Evolutionary conservation across 2,888 invertebrate genomes (phyloP), one percentile per base, ranked within the genome.

Genomic region (Muschampia plurimacula): DNA sequence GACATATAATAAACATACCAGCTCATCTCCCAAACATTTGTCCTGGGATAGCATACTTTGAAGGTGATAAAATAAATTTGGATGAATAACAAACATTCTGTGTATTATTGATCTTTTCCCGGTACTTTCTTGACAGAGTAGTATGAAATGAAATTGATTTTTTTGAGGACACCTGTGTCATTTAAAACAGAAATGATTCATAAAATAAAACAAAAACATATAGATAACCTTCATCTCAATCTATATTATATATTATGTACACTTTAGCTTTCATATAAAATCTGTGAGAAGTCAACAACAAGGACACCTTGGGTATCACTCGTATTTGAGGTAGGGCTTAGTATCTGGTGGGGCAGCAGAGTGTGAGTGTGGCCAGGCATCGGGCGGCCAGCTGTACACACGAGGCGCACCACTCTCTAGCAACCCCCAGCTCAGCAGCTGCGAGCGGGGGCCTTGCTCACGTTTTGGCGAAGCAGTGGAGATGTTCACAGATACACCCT

Each of bases 381-480:
- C 85, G 6, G 83, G 82, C 57, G 86, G 84, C 87, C 86, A 86
- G 78, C 84, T 86, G 79, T 83, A 85, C 62, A 86, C 81, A 10
- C 82, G 78, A n/a, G 81, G 80, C 36, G 85, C 83, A 7, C 81
- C 83, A 64, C 83, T 86, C 46, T 89, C 89, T 76, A 89, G 81
- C 77, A 91, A 79, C 10, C 91, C 89, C 91, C 90, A 91, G 74
- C 89, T 87, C 70, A 89, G 81, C 75, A 87, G 77, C 74, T 83
- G 81, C 4, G 84, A 83, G 79, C 41, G 83, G 76, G 66, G 66
- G 13, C 85, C 85, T 44, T 95, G 93, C 79, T 96, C 96, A 78
- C 95, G 96, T 89, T 98, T 98, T 15, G 98, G 98, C 39, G 97
- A 97, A 39, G 98, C 98, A 83, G 97, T 97, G 32, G 97, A 97